Evolutionary conservation across 2,888 invertebrate species (phyloP), one percentile per base, ranked within the genome.

Genomic region (Tetheella fluctuosa): DNA sequence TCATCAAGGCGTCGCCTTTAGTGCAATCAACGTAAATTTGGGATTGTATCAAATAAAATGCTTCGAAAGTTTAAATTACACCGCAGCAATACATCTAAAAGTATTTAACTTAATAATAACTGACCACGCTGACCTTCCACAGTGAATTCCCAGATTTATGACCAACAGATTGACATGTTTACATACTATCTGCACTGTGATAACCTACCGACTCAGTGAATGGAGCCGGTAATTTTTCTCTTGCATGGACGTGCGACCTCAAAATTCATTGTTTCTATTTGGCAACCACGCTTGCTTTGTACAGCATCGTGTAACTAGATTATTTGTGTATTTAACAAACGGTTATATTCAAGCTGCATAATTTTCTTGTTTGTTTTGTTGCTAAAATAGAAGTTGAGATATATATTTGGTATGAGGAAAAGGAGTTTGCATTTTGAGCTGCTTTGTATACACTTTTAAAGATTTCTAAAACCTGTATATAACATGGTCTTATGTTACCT

Each of bases 141-240:
- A 48, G 48, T n/a, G 48, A 20, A 48, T 48, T 48, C 48, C 48
- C 10, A 20, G 48, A 48, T 48, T 48, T 48, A 48, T 48, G 20
- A 48, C 48, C 17, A 10, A 3, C 10, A 48, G 17, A 48, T 20
- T 48, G 48, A 10, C 48, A 48, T 48, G 48, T 48, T 48, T 48
- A 48, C 48, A 20, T 10, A 6, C n/a, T 48, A 48, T 48, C 48
- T 20, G 10, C 48, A 48, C 48, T 3, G 10, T 20, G 48, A 48
- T 48, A 48, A 48, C 48, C 48, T 48, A 7, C n/a, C n/a, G 39
- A 37, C 39, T 48, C 48, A 10, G 7, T 48, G 8, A 48, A 48
- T 48, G 48, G 48, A 48, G 48, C 15, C 48, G 48, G 48, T 3
- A n/a, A 48, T 48, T 20, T 48, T 48, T 48, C 48, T 48, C 48